Base-by-base conservation (phyloP, 2,888 invertebrate species). In the Tinea semifulvella region DNA sequence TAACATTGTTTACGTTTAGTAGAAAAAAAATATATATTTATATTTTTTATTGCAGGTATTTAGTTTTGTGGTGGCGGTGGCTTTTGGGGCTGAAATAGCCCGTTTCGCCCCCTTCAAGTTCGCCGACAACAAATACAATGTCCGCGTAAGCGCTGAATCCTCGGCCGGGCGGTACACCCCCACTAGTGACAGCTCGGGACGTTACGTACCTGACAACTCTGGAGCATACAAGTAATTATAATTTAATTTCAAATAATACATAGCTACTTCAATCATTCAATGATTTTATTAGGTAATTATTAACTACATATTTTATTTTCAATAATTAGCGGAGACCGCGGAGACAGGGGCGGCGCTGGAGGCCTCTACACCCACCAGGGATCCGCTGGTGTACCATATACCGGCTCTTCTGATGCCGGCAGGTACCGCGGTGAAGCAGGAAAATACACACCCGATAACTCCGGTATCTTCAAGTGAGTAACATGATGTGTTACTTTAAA, bases 151-250 rank as follows among this genome's bases (percentile, higher is more conserved):
- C 51, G 57, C 22, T 51, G 53, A 40, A 22, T 22, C 40, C 7
- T 40, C 40, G 7, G 2, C 40, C 1, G 40, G 40, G 22, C 40
- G 22, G 3, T 22, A 51, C 49, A 38, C 42, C 46, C 17, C 63
- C 2, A 55, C 61, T 11, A 22, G 43, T 14, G 67, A 67, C 54
- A 61, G 57, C 52, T 58, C 61, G 10, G 64, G 64, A 8, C 60
- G 61, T 10, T 62, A 61, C 52, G 50, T 63, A 10, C 67, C 69
- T 19, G 70, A 65, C 52, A 53, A 54, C 38, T 63, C 68, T 46
- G 76, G 76, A 16, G 46, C 54, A 44, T 77, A 76, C 62, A 65
- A 74, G 76, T 76, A 55, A 60, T 68, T 57, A 14, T 46, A 31
- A 31, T 22, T 22, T 14, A 36, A 2, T 16, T 22, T 22, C 8